phyloP scores from a whole-genome alignment of 1,140 invertebrate genomes.

The Procambarus clarkii region DNA sequence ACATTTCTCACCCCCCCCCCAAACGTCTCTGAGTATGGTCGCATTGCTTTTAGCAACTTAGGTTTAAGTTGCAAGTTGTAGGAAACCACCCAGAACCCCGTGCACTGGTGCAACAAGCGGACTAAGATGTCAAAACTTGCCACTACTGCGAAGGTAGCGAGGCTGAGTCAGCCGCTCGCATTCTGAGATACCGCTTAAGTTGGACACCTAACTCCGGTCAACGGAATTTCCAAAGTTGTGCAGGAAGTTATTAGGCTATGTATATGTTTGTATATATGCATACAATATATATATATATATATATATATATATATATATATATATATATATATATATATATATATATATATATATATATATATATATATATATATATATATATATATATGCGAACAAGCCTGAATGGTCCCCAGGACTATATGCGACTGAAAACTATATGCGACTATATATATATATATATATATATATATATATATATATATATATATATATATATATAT shows the following conservation, averaged over 20 bases:
- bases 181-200: neutral
- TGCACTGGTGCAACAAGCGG: neutral
- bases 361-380: too few species aligned
- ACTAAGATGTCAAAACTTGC: neutral
- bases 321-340: neutral
- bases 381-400: too few species aligned
- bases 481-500: neutral
- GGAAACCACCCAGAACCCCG: too few species aligned
- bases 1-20: too few species aligned
- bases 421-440: too few species aligned
- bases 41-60: too few species aligned
- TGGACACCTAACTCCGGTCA: neutral
- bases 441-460: too few species aligned
- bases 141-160: neutral
- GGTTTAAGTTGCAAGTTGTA: too few species aligned
- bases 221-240: neutral
- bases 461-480: neutral
- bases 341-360: neutral
- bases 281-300: neutral
- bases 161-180: neutral
- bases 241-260: neutral
- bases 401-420: too few species aligned
- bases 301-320: slow-evolving; percentile 5
- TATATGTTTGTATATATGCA: neutral
- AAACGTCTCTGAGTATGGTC: too few species aligned